These are phyloP conservation scores for Leucopsar rothschildi DNA, from an alignment of 2,113 vertebrate genomes.

Conservation along the genomic window DNA sequence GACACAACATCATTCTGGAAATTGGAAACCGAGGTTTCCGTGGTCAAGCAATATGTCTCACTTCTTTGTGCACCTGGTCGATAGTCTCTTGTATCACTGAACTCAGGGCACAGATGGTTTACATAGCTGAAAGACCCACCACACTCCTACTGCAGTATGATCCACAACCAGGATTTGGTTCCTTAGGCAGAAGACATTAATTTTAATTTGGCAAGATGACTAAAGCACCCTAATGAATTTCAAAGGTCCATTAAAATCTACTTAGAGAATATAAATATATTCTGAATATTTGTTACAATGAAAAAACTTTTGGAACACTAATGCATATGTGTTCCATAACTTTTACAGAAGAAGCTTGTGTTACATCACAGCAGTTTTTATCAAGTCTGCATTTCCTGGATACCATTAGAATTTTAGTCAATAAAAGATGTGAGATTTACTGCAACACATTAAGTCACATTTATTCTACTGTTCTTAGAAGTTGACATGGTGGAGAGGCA, in stretches of 20 bases:
- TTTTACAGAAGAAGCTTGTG: background rate
- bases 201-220: conserved; percentile 15
- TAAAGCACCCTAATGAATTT: conserved; percentile 14
- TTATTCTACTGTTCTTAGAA: conserved; percentile 9
- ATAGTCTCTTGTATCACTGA: background rate
- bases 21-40: conserved; percentile 3
- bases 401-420: conserved; percentile 27
- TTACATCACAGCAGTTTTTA: background rate
- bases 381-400: conserved; percentile 22
- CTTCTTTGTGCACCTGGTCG: conserved; percentile 40
- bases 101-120: conserved; percentile 29
- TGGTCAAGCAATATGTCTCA: background rate
- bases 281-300: background rate
- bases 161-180: conserved; percentile 18
- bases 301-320: background rate
- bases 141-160: conserved; percentile 8
- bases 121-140: conserved; percentile 25
- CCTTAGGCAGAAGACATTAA: conserved; percentile 16
- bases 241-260: conserved; percentile 4
- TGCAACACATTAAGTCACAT: conserved; percentile 4
- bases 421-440: conserved; percentile 28
- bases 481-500: background rate
- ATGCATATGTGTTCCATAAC: background rate
- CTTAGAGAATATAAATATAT: background rate
- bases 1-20: background rate